Conservation (phyloP, 2,888 invertebrate genomes). For the Criorhina ranunculi region DNA sequence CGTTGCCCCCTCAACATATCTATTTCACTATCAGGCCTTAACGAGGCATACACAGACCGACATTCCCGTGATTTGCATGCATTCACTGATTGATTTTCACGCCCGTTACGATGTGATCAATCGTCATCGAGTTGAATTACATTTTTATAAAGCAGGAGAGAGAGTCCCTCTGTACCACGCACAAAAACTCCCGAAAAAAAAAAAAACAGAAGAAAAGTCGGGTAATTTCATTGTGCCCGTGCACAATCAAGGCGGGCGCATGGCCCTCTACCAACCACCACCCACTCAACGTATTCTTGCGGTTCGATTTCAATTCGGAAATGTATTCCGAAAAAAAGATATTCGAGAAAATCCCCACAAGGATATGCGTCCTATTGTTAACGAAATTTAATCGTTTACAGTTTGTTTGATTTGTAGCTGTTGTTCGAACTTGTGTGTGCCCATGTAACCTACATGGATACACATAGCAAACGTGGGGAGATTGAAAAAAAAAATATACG, state of each 20-base stretch:
- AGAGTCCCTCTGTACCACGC: background rate
- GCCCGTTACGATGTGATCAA: constrained; percentile 61
- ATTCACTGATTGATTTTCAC: constrained; percentile 62
- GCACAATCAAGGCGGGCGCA: background rate
- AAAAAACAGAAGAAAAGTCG: constrained; percentile 2
- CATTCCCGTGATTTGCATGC: constrained; percentile 47
- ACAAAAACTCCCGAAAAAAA: constrained; percentile 5
- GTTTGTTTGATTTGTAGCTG: constrained; percentile 68
- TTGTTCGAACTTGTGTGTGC: constrained; percentile 20
- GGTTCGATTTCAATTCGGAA: constrained; percentile 45
- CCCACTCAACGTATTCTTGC: constrained; percentile 28
- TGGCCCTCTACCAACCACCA: background rate
- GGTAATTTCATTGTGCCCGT: constrained; percentile 42
- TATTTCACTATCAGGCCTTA: constrained; percentile 48
- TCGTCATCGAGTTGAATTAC: constrained; percentile 54
- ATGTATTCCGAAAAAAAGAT: constrained; percentile 14
- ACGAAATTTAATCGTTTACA: constrained; percentile 69
- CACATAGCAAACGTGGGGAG: background rate
- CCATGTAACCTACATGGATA: constrained; percentile 24
- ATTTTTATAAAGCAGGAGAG: constrained; percentile 41
- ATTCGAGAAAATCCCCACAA: constrained; percentile 43
- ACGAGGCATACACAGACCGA: constrained; percentile 33
- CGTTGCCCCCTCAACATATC: constrained; percentile 1
- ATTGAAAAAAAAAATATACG: background rate
- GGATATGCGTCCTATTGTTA: constrained; percentile 66